phyloP scores from a whole-genome alignment of 2,888 invertebrate genomes.

The Ecliptopera silaceata region DNA sequence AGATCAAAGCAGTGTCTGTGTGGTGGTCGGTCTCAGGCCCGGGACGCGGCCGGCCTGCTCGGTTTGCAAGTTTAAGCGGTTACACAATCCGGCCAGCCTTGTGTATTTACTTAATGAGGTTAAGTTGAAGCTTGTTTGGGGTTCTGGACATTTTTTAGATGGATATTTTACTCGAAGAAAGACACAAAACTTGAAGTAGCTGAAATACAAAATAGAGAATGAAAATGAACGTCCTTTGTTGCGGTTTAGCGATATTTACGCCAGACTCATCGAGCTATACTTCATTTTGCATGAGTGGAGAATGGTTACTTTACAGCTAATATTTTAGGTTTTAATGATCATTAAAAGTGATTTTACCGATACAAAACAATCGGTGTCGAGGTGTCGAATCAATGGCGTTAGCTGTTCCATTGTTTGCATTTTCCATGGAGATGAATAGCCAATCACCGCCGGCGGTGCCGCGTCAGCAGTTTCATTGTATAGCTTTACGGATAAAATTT shows the following conservation, averaged over 20 bases:
- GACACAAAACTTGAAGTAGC: neutral
- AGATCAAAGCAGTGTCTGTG: constrained; percentile 53
- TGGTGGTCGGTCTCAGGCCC: constrained; percentile 32
- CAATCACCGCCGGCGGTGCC: constrained; percentile 44
- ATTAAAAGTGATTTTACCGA: constrained; percentile 37
- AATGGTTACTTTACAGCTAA: constrained; percentile 27
- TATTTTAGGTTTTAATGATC: constrained; percentile 31
- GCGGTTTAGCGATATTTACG: constrained; percentile 14
- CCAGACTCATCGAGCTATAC: constrained; percentile 16
- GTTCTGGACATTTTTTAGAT: constrained; percentile 14
- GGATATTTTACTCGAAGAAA: constrained; percentile 6
- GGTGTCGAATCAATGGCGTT: constrained; percentile 34
- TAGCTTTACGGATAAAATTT: constrained; percentile 16
- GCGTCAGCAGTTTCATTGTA: constrained; percentile 53
- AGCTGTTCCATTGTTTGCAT: constrained; percentile 47
- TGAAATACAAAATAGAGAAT: neutral
- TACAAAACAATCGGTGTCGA: constrained; percentile 26
- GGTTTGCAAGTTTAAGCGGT: constrained; percentile 35
- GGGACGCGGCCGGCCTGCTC: constrained; percentile 22
- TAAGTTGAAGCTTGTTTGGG: constrained; percentile 22
- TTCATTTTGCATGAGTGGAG: constrained; percentile 28
- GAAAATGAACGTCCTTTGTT: neutral
- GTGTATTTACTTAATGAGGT: constrained; percentile 32
- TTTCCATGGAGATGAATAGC: constrained; percentile 48
- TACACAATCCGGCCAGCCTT: constrained; percentile 28